phyloP scores from a whole-genome alignment of 2,888 invertebrate species.

The Anthrax anthrax region DNA sequence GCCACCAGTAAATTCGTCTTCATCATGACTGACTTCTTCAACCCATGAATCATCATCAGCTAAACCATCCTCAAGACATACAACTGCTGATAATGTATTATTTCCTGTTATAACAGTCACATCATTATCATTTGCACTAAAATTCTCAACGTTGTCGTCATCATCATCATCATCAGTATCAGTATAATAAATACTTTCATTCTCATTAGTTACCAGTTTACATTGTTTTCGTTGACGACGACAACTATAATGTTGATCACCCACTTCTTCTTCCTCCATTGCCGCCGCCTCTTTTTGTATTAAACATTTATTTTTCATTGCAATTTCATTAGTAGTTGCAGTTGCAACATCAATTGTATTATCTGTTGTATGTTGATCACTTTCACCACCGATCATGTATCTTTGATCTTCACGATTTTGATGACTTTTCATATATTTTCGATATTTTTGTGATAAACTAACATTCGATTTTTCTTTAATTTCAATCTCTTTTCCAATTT shows the following conservation, averaged over 20 bases:
- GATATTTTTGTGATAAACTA: not conserved
- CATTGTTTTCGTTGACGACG: no score
- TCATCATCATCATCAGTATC: not conserved
- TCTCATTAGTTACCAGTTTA: no score
- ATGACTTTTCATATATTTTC: slow-evolving; percentile 1
- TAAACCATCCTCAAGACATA: slow-evolving; percentile 69
- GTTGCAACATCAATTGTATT: no score
- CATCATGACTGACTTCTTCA: slow-evolving; percentile 70
- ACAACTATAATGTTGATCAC: no score
- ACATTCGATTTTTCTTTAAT: slow-evolving; percentile 6
- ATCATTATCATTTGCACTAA: slow-evolving; percentile 22
- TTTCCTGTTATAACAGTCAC: slow-evolving; percentile 56
- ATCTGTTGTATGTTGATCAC: no score
- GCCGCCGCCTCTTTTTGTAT: no score
- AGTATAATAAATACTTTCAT: slow-evolving; percentile 19
- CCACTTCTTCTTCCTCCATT: no score
- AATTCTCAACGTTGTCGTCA: not conserved
- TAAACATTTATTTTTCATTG: no score
- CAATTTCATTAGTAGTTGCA: no score
- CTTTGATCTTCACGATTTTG: slow-evolving; percentile 18
- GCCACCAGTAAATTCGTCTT: slow-evolving; percentile 43
- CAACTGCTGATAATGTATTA: slow-evolving; percentile 54
- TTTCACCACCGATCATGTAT: slow-evolving; percentile 1
- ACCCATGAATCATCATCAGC: slow-evolving; percentile 89
- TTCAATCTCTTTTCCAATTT: no score